Conservation (phyloP, 2,888 invertebrate species). For the Brenthis ino region DNA sequence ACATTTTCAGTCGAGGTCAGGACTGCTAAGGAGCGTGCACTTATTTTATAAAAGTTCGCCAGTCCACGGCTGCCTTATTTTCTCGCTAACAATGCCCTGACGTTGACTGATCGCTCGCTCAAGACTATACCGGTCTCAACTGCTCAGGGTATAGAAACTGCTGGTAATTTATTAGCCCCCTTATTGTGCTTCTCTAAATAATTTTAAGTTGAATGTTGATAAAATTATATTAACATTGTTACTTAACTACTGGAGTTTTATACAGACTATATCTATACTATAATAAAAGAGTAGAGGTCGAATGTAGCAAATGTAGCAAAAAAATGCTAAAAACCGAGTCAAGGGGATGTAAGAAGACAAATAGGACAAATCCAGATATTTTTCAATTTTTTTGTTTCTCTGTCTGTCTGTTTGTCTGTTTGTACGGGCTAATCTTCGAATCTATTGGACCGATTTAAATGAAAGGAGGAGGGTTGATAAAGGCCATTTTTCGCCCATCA, state of each 20-base stretch:
- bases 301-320: no score
- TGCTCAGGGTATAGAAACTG: slow-evolving; percentile 37
- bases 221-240: slow-evolving; percentile 20
- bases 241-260: slow-evolving; percentile 30
- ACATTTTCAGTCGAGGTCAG: slow-evolving; percentile 36
- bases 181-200: slow-evolving; percentile 33
- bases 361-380: no score
- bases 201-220: slow-evolving; percentile 24
- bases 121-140: slow-evolving; percentile 37
- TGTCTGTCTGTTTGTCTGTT: no score
- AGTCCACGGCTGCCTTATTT: slow-evolving; percentile 61
- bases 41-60: slow-evolving; percentile 66
- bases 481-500: no score
- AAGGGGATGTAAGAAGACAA: no score
- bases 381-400: no score
- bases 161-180: slow-evolving; percentile 40
- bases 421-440: no score
- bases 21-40: slow-evolving; percentile 42
- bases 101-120: slow-evolving; percentile 64
- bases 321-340: no score
- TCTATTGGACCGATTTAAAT: no score
- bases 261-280: no score
- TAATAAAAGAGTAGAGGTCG: no score
- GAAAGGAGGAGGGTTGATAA: no score
- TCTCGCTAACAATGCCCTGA: slow-evolving; percentile 67